Percentiles rank a stretch among this genome's conserved stretches.
Evolutionary conservation across 1,140 invertebrate genomes (phyloP).

Genomic region (Leptestheria dahalacensis): DNA sequence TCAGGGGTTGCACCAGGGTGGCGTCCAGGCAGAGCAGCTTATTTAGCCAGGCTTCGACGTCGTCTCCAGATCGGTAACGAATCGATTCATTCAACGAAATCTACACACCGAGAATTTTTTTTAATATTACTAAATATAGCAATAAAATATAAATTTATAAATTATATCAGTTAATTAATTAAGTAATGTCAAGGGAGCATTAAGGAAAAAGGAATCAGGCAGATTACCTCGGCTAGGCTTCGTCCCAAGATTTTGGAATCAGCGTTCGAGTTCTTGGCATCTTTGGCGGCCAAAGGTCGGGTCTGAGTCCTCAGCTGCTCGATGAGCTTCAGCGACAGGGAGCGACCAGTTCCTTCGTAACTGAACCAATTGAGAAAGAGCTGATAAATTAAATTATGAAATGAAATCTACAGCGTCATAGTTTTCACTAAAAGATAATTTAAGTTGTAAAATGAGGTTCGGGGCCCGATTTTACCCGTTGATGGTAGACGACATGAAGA

Average conservation of each 20-base stretch:
- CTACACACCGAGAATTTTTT: constrained; percentile 26
- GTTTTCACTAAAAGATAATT: not conserved
- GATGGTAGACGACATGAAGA: constrained; percentile 93
- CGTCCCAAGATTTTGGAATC: constrained; percentile 26
- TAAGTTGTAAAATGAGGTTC: too few species aligned
- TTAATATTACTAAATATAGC: not conserved
- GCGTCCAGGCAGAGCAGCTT: constrained; percentile 83
- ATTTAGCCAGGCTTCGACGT: constrained; percentile 83
- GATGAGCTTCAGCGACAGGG: constrained; percentile 86
- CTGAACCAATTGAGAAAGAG: constrained; percentile 26
- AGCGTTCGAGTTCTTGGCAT: constrained; percentile 12
- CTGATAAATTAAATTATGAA: not conserved
- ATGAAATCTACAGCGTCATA: too few species aligned
- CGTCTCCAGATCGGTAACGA: constrained; percentile 74
- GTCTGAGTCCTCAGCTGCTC: constrained; percentile 62
- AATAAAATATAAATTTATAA: not conserved
- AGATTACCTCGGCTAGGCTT: constrained; percentile 34
- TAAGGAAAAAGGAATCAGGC: not conserved
- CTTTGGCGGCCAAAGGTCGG: constrained; percentile 17
- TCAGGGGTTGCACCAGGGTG: constrained; percentile 42
- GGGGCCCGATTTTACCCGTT: constrained; percentile 60
- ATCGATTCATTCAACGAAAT: constrained; percentile 86
- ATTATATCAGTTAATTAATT: not conserved
- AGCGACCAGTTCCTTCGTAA: constrained; percentile 96
- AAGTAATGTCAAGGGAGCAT: not conserved